Conservation (phyloP, 2,797 vertebrate genomes). For the Enteromius afrohamiltoni region DNA sequence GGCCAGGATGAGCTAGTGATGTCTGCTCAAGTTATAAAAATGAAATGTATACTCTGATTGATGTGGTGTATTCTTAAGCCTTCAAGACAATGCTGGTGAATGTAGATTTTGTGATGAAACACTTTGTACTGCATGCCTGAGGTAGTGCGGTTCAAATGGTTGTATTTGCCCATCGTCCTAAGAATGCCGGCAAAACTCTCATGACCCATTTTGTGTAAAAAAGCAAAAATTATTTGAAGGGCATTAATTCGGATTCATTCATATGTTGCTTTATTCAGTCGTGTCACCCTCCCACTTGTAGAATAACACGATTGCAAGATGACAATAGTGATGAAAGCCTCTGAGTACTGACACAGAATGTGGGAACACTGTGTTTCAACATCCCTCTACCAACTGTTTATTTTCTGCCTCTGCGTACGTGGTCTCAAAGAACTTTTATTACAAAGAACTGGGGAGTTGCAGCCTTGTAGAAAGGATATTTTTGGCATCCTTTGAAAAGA, state of each 20-base stretch:
- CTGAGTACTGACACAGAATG: conserved; percentile 59
- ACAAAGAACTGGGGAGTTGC: conserved; percentile 50
- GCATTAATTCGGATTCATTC: conserved; percentile 23
- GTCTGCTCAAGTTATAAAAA: conserved; percentile 20
- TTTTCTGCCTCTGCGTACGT: conserved; percentile 66
- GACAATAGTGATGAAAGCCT: conserved; percentile 54
- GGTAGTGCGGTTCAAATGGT: background rate
- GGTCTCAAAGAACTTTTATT: conserved; percentile 60
- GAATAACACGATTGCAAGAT: conserved; percentile 9
- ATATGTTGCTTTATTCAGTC: conserved; percentile 10
- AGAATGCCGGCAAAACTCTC: background rate
- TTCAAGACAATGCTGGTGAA: conserved; percentile 16
- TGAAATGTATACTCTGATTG: background rate
- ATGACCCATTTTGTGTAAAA: background rate
- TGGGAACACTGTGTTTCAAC: conserved; percentile 66
- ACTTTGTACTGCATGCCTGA: background rate
- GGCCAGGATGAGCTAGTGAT: background rate
- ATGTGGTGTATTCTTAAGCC: conserved; percentile 17
- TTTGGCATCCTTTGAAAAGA: conserved; percentile 19
- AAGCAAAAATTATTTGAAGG: background rate
- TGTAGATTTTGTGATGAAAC: conserved; percentile 19
- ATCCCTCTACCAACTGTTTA: conserved; percentile 67
- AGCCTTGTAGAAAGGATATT: conserved; percentile 23
- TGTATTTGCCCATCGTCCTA: conserved; percentile 17
- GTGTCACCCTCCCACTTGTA: conserved; percentile 20